phyloP scores from a whole-genome alignment of 2,888 invertebrate genomes.

The Agelastica alni region DNA sequence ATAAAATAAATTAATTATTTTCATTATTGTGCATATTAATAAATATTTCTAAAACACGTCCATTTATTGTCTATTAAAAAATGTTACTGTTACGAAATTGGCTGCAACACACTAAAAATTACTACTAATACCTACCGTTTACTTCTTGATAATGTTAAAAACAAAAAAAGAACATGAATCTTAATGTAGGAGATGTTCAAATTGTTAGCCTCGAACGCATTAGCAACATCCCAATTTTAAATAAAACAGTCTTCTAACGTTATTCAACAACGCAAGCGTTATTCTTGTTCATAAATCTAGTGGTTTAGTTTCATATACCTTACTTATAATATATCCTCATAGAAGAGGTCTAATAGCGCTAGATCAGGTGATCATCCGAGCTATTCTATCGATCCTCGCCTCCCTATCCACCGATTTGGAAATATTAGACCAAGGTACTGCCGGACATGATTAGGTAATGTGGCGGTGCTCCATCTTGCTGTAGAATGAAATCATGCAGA shows the following conservation, averaged over 20 bases:
- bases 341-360: background rate
- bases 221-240: background rate
- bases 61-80: too few relatives aligned
- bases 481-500: too few relatives aligned
- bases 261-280: background rate
- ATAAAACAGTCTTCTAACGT: background rate
- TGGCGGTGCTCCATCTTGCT: background rate
- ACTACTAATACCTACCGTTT: background rate
- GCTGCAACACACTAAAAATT: constrained; percentile 8
- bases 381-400: background rate
- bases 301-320: background rate
- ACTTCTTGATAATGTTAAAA: background rate
- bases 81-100: too few relatives aligned
- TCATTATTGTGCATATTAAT: too few relatives aligned
- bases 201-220: background rate
- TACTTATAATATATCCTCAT: background rate
- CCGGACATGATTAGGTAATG: background rate
- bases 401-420: too few relatives aligned
- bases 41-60: too few relatives aligned
- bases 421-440: too few relatives aligned
- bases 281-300: background rate
- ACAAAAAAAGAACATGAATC: background rate
- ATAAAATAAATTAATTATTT: too few relatives aligned
- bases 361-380: background rate
- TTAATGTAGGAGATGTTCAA: background rate